Evolutionary conservation across 1,140 invertebrate species (phyloP).

Genomic region (honey bee (Apis mellifera)): DNA sequence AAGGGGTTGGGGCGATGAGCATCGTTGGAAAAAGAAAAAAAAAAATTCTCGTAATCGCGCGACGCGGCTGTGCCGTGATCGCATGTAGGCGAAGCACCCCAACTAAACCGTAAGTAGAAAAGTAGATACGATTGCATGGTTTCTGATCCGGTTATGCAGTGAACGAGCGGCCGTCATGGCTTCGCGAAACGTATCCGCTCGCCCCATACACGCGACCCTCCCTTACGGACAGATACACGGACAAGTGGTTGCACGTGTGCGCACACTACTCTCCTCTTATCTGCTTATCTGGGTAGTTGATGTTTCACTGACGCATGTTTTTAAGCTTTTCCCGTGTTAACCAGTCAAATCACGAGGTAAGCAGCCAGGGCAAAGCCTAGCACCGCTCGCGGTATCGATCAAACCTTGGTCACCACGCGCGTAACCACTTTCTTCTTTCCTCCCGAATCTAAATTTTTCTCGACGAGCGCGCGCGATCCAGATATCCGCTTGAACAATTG

Average conservation of each 20-base stretch:
- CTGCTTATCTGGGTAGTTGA: constrained; percentile 63
- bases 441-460: not conserved
- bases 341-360: constrained; percentile 51
- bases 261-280: constrained; percentile 41
- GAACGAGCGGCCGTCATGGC: constrained; percentile 70
- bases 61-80: constrained; percentile 43
- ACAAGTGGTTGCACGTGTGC: not conserved
- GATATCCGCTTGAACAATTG: no score
- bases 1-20: not conserved
- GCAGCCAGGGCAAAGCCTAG: not conserved
- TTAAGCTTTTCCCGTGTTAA: constrained; percentile 65
- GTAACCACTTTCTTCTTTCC: not conserved
- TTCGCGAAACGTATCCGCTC: constrained; percentile 67
- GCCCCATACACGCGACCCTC: not conserved
- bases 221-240: not conserved
- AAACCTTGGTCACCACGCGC: constrained; percentile 48
- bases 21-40: not conserved
- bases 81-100: constrained; percentile 75
- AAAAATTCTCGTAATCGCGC: constrained; percentile 50
- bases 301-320: constrained; percentile 63
- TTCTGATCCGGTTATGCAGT: constrained; percentile 80
- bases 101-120: constrained; percentile 78
- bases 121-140: constrained; percentile 80
- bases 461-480: not conserved
- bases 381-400: constrained; percentile 50